Evolutionary conservation across 2,888 invertebrate species (phyloP).

Genomic region (Patella pellucida): DNA sequence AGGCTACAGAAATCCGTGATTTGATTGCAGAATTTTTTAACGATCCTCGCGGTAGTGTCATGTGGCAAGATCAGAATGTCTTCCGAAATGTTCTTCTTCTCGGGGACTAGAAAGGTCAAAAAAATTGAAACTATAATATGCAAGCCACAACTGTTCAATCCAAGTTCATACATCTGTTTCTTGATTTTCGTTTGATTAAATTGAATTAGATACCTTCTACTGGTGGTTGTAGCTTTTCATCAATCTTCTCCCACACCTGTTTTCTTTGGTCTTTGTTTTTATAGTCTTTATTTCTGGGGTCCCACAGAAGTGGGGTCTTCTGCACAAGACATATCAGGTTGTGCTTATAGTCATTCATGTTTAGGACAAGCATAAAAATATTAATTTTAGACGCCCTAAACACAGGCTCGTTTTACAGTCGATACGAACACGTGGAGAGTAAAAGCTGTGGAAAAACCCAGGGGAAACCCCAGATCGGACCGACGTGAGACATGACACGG

Average conservation of each 20-base stretch:
- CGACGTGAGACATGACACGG: too few species aligned
- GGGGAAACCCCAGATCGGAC: too few species aligned
- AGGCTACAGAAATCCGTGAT: too few species aligned
- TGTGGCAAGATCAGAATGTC: too few species aligned
- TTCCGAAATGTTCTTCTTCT: too few species aligned
- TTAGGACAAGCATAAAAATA: background rate
- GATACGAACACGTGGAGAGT: too few species aligned
- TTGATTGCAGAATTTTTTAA: too few species aligned
- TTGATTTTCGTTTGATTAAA: constrained; percentile 4
- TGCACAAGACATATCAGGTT: constrained; percentile 13
- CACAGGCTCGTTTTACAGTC: too few species aligned
- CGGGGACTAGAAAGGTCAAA: constrained; percentile 10
- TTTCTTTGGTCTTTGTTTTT: constrained; percentile 17
- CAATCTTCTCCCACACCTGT: constrained; percentile 19
- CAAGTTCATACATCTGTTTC: constrained; percentile 18
- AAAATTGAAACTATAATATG: constrained; percentile 14
- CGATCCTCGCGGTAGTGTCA: too few species aligned
- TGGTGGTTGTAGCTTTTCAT: constrained; percentile 16
- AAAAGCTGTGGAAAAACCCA: too few species aligned
- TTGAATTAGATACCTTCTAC: constrained; percentile 1
- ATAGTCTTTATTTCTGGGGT: constrained; percentile 15
- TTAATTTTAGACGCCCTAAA: too few species aligned
- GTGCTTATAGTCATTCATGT: constrained; percentile 15
- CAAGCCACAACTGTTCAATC: constrained; percentile 13
- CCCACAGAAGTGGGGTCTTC: constrained; percentile 13